Evolutionary conservation across 2,797 vertebrate genomes (phyloP), one percentile per base, ranked within the genome.

Genomic region (Clamator glandarius): DNA sequence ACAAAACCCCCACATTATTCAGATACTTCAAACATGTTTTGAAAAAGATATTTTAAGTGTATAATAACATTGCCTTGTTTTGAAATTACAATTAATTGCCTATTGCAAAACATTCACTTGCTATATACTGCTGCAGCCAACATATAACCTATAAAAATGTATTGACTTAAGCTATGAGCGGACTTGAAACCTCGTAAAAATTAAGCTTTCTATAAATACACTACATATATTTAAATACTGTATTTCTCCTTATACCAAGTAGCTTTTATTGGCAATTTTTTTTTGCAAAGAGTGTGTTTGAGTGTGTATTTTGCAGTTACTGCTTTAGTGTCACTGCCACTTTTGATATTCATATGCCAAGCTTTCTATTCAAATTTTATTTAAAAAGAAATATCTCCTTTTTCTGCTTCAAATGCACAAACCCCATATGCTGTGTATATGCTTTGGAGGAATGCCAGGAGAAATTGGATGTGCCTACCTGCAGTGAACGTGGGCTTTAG

Each of bases 401-500:
- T 78, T 90, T 8, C 52, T 59, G 1, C 15, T 73, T 78, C 41
- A 74, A 48, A 48, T 48, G 20, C 11, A 64, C 28, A 18, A 39
- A 17, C 23, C 12, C 12, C 4, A 5, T 12, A 7, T 2, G 12
- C 16, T 48, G 7, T 52, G 14, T n/a, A 5, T 29, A 2, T 14
- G 25, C 9, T 54, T 42, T 25, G n/a, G 39, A 81, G 29, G 44
- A 70, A 3, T 2, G 4, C 13, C 44, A 41, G 41, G 44, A 68
- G 28, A 25, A 15, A 44, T 3, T 67, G 50, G 33, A 12, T 48
- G 5, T 14, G 31, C 29, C 24, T 28, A 6, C 52, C 17, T 33
- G 24, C 10, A 46, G 16, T 1, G 4, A 69, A n/a, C 0, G 1
- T 1, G 5, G 33, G 31, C 35, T 63, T 66, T 61, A 9, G 39